Evolutionary conservation across 1,140 invertebrate species (phyloP), one percentile per base, ranked within the genome.

Genomic region (Panulirus ornatus): DNA sequence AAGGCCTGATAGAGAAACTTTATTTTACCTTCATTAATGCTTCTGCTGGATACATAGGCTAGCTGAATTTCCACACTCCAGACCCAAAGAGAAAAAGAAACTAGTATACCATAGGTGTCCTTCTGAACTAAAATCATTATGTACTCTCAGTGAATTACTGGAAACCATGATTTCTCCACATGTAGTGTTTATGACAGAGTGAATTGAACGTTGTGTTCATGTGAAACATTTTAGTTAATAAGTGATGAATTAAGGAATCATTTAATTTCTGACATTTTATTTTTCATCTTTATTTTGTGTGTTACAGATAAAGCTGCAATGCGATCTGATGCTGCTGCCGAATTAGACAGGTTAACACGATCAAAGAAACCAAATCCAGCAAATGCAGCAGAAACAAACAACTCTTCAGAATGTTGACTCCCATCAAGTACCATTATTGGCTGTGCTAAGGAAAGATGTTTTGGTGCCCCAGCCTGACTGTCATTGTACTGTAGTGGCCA

Each of bases 281-380:
- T n/a, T n/a, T n/a, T 47, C 16, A 47, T 5, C 54, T 58, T 58
- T 19, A 58, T 14, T 58, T 58, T 22, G 9, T 19, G n/a, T 66
- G n/a, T 66, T 66, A 94, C 95, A 92, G 94, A 94, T 92, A 94
- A 94, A 93, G 93, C 94, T 91, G 95, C 96, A 3, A 97, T 98
- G 94, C 95, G 97, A 83, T 97, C 97, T 16, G 97, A 98, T 94
- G 97, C 97, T 36, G 97, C 97, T 36, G 97, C 97, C n/a, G 97
- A 98, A 94, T 95, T 98, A 30, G 98, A 99, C 94, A 96, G 97
- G 88, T 95, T 98, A 92, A 97, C 97, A 84, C 95, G 96, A 93
- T 95, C 95, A 86, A 97, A 96, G 93, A 96, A 96, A 16, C 63
- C 87, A 54, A 36, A 44, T 71, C 6, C 87, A 82, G 51, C 36